Base-by-base conservation (phyloP, 2,888 invertebrate genomes). In the Caenorhabditis japonica region DNA sequence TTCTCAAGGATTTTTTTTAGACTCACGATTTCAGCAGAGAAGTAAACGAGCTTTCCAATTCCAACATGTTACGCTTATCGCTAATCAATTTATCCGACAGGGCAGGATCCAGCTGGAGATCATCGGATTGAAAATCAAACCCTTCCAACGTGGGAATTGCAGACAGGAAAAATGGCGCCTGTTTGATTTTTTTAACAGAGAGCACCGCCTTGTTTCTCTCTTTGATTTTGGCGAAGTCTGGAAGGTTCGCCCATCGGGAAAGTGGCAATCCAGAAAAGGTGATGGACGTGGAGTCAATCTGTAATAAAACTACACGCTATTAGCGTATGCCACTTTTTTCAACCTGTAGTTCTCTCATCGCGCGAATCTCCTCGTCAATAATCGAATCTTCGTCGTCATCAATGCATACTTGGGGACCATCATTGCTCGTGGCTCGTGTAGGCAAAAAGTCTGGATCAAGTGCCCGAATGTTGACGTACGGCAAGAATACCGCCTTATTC, bases 131-230 rank as follows among this genome's bases (percentile, higher is more conserved):
- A 88, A 97, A 97, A 87, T 92, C 92, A 5, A 85, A 85, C 34
- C 94, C 89, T 81, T 93, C 92, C 17, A 95, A 89, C 1, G 93
- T 93, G 0, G 94, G 91, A 61, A 95, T 91, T 0, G 96, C 95
- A 0, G 97, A 95, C 53, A 97, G 90, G 88, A 99, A 97, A 90
- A 99, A 99, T 0, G 97, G 97, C 0, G 95, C 97, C 44, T 92
- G 91, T 89, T 94, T 94, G 0, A 94, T 93, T 1, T 91, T 91
- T 85, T 94, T 94, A 0, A 93, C 91, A 0, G 93, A 92, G 52
- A 92, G 92, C 88, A 92, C 94, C 0, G 97, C 95, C 87, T 94
- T 96, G 88, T 97, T 97, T 75, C 93, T 87, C 21, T 91, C 92
- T 88, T 93, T 94, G 1, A 97, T 93, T 0, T 93, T 88, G 80